Conservation (phyloP, 2,888 invertebrate species). For the Phengaris arion region DNA sequence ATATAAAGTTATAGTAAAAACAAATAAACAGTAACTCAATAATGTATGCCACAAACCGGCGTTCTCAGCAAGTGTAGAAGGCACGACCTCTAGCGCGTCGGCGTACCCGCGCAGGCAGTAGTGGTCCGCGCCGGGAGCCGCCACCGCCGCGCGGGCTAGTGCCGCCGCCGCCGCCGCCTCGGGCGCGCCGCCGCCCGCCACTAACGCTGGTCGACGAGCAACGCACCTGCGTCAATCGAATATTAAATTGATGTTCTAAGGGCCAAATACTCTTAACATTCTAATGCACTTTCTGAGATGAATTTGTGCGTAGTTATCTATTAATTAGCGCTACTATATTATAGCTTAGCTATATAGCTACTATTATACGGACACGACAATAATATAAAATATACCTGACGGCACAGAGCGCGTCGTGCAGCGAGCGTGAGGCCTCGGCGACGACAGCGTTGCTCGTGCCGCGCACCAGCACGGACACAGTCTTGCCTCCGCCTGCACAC, state of each 20-base stretch:
- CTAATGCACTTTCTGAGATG: no score
- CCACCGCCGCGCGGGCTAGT: constrained; percentile 89
- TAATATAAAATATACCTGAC: constrained; percentile 70
- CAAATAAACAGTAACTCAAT: neutral
- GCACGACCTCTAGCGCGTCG: constrained; percentile 91
- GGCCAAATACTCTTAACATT: no score
- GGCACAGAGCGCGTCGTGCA: constrained; percentile 94
- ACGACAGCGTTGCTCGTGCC: constrained; percentile 91
- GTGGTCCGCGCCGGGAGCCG: constrained; percentile 93
- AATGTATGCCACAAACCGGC: constrained; percentile 52
- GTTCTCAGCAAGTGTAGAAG: constrained; percentile 74
- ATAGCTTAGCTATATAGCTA: no score
- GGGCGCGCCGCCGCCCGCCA: constrained; percentile 98
- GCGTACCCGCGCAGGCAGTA: constrained; percentile 98
- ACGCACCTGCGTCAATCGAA: constrained; percentile 83
- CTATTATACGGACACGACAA: neutral
- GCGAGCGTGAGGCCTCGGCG: constrained; percentile 93
- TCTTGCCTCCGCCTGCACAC: constrained; percentile 91
- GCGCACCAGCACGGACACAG: constrained; percentile 95
- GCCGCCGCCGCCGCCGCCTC: constrained; percentile 96
- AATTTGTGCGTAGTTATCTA: no score
- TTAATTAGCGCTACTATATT: no score
- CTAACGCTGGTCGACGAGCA: constrained; percentile 93
- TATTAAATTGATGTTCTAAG: no score
- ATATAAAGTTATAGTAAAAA: no score